Evolutionary conservation across 2,888 invertebrate genomes (phyloP).

Genomic region (Baronia brevicornis): DNA sequence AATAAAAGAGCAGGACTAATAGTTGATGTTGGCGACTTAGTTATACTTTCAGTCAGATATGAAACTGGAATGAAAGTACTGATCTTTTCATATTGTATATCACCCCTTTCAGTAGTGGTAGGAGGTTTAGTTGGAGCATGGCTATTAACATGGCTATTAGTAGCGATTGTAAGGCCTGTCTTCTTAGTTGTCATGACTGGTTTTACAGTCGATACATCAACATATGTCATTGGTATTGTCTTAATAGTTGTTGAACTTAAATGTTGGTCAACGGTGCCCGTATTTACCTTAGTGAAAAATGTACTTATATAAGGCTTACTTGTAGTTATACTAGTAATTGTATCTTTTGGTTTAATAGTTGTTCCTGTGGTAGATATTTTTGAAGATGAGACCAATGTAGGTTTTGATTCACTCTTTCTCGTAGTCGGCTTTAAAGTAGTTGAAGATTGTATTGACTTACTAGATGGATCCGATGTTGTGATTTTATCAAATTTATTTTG

Average conservation of each 20-base stretch:
- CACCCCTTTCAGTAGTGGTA: constrained; percentile 37
- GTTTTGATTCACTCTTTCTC: not conserved
- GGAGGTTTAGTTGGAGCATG: no score
- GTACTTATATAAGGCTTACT: constrained; percentile 15
- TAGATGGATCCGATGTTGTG: no score
- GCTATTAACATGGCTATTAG: constrained; percentile 15
- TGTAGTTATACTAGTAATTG: constrained; percentile 1
- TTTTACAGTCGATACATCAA: constrained; percentile 14
- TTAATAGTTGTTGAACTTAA: constrained; percentile 24
- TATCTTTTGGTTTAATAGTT: constrained; percentile 6
- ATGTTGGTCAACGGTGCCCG: constrained; percentile 16
- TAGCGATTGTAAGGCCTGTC: constrained; percentile 16
- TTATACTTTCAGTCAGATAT: constrained; percentile 41
- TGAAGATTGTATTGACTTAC: no score
- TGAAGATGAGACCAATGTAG: no score
- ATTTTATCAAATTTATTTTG: no score
- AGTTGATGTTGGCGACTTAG: constrained; percentile 27
- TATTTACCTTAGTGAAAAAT: constrained; percentile 20
- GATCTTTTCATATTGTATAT: constrained; percentile 39
- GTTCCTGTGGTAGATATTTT: not conserved
- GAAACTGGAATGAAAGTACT: constrained; percentile 48
- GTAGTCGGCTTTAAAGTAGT: constrained; percentile 19
- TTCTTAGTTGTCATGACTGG: constrained; percentile 15
- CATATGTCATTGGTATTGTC: constrained; percentile 16
- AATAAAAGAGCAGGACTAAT: constrained; percentile 22